Evolutionary conservation across 2,888 invertebrate genomes (phyloP), one percentile per base, ranked within the genome.

Genomic region (Stenchaetothrips biformis): DNA sequence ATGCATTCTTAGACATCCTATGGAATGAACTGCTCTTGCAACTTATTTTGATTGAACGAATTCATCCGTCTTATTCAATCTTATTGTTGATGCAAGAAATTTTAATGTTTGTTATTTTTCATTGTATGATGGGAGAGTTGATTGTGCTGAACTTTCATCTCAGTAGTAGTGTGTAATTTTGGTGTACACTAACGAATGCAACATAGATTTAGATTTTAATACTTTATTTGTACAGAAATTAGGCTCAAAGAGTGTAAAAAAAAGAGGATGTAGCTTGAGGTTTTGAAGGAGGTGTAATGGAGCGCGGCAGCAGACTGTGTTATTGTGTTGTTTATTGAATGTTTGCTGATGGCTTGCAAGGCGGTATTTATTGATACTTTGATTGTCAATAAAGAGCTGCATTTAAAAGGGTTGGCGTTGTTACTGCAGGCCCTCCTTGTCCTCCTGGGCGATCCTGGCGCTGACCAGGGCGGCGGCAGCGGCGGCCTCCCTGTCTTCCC

Each of bases 311-410:
- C 21, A 74, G 67, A 74, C 67, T 11, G 67, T 74, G 67, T 74
- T 74, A 74, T 25, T 25, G 67, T 74, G 67, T 74, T 74, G 67
- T 74, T 74, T 74, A 74, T 74, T 74, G 67, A 74, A 74, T 74
- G 67, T 74, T 74, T 74, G 67, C 67, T 74, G 25, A 25, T 21
- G n/a, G 67, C 67, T 74, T 74, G 67, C 67, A 21, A 25, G 67
- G 67, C 67, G 67, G 67, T 74, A 74, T 74, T 74, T 74, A 74
- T 74, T 74, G 67, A 74, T 74, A 25, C 21, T 37, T 37, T 25
- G 21, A 74, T 21, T 25, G 25, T 74, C 67, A 74, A 25, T 74
- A 21, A 74, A 74, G 67, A 74, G 67, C 67, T 74, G 67, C 67
- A 74, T 74, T 74, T 74, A 11, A n/a, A 74, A 25, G 25, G 25